phyloP scores from a whole-genome alignment of 2,797 vertebrate species.

The Lacerta agilis region DNA sequence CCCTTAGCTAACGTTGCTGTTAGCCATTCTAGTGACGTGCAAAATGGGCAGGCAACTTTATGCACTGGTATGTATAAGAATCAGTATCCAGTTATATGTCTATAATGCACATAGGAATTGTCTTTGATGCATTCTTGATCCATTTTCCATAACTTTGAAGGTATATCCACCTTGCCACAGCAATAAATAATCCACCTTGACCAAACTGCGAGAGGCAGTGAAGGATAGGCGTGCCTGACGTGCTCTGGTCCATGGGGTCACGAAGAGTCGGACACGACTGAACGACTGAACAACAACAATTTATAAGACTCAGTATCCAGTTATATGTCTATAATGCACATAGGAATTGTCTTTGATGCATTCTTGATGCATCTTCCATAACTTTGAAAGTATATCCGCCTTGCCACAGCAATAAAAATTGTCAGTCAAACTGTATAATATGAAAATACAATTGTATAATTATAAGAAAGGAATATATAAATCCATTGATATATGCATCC shows the following conservation, averaged over 20 bases:
- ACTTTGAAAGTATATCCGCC: not conserved
- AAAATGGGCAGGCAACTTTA: not conserved
- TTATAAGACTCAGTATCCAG: too few relatives aligned
- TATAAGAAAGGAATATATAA: slow-evolving; percentile 21
- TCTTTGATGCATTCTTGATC: not conserved
- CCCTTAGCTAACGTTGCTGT: not conserved
- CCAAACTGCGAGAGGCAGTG: too few relatives aligned
- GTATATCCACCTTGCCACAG: not conserved
- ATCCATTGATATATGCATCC: slow-evolving; percentile 22
- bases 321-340: too few relatives aligned
- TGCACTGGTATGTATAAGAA: not conserved
- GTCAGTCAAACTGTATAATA: not conserved
- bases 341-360: not conserved
- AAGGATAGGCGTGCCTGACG: too few relatives aligned
- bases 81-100: not conserved
- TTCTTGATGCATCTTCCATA: slow-evolving; percentile 5
- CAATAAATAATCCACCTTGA: too few relatives aligned
- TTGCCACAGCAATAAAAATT: not conserved
- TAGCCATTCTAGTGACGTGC: not conserved
- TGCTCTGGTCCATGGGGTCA: too few relatives aligned
- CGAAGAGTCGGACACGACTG: too few relatives aligned
- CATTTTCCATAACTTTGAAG: not conserved
- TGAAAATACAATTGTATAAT: slow-evolving; percentile 1
- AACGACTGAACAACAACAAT: too few relatives aligned
- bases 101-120: not conserved